Evolutionary conservation across 2,888 invertebrate species (phyloP).

Genomic region (Dryobotodes eremita): DNA sequence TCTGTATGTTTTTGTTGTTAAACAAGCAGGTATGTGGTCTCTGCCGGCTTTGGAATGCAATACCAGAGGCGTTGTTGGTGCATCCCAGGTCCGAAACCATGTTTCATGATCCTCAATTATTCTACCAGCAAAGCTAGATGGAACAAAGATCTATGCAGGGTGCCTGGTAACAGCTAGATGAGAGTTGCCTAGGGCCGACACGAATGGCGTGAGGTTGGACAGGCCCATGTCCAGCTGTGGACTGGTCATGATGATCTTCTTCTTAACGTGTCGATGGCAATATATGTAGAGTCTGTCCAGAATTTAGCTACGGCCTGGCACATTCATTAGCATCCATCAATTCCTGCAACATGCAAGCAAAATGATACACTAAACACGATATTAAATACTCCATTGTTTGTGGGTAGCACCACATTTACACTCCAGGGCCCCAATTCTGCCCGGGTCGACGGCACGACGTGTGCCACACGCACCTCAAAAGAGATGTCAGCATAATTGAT

Average conservation of each 20-base stretch:
- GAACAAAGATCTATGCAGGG: neutral
- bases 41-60: neutral
- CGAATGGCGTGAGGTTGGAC: neutral
- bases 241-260: neutral
- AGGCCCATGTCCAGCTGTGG: neutral
- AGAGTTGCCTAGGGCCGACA: neutral
- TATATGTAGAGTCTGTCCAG: neutral
- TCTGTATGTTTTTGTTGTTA: neutral
- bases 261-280: neutral
- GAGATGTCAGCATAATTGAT: too few relatives aligned
- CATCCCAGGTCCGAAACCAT: neutral
- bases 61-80: neutral
- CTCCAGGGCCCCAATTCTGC: neutral
- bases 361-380: neutral
- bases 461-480: too few relatives aligned
- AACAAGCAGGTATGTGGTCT: neutral
- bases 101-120: rapidly evolving
- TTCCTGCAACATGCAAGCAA: neutral
- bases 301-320: neutral
- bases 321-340: neutral
- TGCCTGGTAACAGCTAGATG: neutral
- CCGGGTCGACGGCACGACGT: too few relatives aligned
- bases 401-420: neutral
- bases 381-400: neutral
- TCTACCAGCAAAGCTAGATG: neutral